A percentile compares a stretch with the other conserved stretches of the same genome.
phyloP scores from a whole-genome alignment of 2,888 invertebrate species.

The Barypeithes pellucidus region DNA sequence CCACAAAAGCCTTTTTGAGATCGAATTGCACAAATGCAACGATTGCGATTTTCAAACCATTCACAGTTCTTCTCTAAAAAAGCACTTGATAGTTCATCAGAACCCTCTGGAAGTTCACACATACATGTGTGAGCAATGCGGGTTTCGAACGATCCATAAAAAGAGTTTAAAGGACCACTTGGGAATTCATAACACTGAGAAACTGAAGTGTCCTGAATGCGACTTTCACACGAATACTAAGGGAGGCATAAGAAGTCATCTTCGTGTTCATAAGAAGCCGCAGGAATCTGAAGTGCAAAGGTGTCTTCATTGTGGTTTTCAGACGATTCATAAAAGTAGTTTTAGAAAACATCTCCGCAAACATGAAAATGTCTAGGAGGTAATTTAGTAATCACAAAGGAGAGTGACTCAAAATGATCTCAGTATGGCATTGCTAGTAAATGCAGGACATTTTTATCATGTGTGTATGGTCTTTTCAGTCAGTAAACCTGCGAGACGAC shows the following conservation, averaged over 20 bases:
- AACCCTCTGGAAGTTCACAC: background rate
- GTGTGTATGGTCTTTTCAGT: too few relatives aligned
- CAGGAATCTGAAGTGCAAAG: constrained; percentile 1
- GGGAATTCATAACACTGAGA: background rate
- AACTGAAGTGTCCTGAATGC: background rate
- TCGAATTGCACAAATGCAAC: constrained; percentile 1
- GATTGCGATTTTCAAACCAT: constrained; percentile 4
- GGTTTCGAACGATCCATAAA: constrained; percentile 7
- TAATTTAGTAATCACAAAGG: background rate
- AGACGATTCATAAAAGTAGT: constrained; percentile 10
- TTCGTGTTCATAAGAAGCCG: background rate
- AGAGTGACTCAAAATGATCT: too few relatives aligned
- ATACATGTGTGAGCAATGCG: constrained; percentile 10
- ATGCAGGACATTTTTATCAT: too few relatives aligned
- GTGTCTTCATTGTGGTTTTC: constrained; percentile 12
- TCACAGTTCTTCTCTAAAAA: constrained; percentile 8
- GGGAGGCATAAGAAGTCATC: constrained; percentile 1
- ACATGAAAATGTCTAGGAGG: background rate
- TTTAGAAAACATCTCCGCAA: constrained; percentile 2
- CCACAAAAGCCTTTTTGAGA: constrained; percentile 3
- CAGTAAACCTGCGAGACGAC: too few relatives aligned
- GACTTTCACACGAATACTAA: background rate
- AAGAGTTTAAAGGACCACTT: constrained; percentile 13
- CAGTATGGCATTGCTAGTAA: too few relatives aligned
- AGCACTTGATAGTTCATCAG: background rate